phyloP scores from a whole-genome alignment of 2,888 invertebrate genomes.

The Diplolepis rosae region DNA sequence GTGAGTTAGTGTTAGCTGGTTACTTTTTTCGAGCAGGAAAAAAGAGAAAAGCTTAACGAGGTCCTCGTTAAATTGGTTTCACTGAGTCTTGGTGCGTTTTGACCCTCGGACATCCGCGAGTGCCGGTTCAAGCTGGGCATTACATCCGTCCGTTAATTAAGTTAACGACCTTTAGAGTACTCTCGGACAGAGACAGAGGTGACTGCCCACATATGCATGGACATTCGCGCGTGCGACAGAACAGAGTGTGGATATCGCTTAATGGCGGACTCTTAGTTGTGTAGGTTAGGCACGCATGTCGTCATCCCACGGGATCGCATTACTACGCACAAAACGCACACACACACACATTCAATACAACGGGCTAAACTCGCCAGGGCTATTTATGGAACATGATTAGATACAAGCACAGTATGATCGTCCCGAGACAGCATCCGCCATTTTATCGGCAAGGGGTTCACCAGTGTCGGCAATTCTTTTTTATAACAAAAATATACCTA shows the following conservation, averaged over 20 bases:
- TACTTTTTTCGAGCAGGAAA: neutral
- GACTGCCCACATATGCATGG: neutral
- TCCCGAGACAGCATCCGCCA: constrained; percentile 51
- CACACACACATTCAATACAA: constrained; percentile 54
- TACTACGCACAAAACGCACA: constrained; percentile 48
- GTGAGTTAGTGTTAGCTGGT: neutral
- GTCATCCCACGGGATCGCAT: constrained; percentile 66
- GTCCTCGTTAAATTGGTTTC: constrained; percentile 28
- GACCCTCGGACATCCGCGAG: constrained; percentile 37
- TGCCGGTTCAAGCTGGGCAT: constrained; percentile 48
- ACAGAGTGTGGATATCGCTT: constrained; percentile 20
- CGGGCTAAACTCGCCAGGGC: constrained; percentile 58
- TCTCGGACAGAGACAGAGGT: neutral
- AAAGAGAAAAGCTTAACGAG: constrained; percentile 28
- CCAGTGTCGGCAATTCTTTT: neutral
- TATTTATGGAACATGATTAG: constrained; percentile 71
- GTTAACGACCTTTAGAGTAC: constrained; percentile 68
- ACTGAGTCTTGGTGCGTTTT: constrained; percentile 36
- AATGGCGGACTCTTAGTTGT: constrained; percentile 2
- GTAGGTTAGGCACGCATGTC: constrained; percentile 29
- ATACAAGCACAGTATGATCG: constrained; percentile 60
- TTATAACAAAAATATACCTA: neutral
- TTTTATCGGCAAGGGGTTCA: neutral
- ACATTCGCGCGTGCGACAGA: constrained; percentile 9
- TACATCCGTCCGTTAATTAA: constrained; percentile 69